These are phyloP conservation scores for Pomacea canaliculata DNA, from an alignment of 2,888 invertebrate species.

Conservation along the genomic window DNA sequence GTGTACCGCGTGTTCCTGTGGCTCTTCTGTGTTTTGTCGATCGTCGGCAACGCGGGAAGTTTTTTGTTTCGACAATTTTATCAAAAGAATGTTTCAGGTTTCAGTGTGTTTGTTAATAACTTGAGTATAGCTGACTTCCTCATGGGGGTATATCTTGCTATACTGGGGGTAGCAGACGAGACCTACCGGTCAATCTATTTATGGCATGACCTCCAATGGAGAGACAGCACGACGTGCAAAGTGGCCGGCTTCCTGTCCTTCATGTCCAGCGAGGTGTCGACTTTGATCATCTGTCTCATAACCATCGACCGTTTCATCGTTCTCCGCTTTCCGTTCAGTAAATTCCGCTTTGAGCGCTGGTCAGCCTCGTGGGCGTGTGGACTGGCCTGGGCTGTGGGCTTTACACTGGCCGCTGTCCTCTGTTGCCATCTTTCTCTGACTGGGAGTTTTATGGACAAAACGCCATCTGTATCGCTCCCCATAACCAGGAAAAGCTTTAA, in stretches of 20 bases:
- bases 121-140: constrained; percentile 9
- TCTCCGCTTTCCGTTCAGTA: constrained; percentile 72
- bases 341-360: constrained; percentile 43
- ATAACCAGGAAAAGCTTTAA: background rate
- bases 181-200: constrained; percentile 42
- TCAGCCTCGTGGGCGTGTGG: constrained; percentile 43
- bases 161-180: constrained; percentile 43
- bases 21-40: constrained; percentile 17
- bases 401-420: constrained; percentile 57
- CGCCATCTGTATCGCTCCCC: constrained; percentile 58
- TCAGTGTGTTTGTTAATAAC: background rate
- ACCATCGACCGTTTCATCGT: constrained; percentile 77
- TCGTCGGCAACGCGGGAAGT: constrained; percentile 22
- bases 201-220: constrained; percentile 44
- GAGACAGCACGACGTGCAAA: constrained; percentile 39
- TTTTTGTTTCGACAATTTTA: constrained; percentile 27
- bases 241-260: constrained; percentile 45
- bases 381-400: constrained; percentile 51
- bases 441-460: constrained; percentile 59
- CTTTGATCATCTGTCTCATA: constrained; percentile 75
- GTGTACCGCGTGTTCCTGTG: constrained; percentile 20
- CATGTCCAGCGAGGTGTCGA: constrained; percentile 75
- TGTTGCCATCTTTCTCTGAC: constrained; percentile 43
- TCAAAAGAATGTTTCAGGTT: background rate
- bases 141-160: constrained; percentile 46